Conservation (phyloP, 1,140 invertebrate genomes). For the Spodoptera litura region DNA sequence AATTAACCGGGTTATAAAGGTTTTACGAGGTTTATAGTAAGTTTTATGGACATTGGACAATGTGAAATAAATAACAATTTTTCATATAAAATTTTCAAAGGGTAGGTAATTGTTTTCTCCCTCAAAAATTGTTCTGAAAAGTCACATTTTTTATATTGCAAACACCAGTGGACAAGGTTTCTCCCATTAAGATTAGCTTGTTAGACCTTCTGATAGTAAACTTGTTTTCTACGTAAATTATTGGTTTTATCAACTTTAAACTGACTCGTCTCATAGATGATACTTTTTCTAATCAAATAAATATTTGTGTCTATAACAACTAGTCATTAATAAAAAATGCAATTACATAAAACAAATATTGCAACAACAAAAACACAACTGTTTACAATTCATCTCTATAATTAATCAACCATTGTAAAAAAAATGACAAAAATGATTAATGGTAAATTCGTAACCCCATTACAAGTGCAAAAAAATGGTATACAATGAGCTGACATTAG, state of each 20-base stretch:
- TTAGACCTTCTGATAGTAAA: too few species aligned
- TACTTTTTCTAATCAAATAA: too few species aligned
- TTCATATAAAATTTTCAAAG: constrained; percentile 52
- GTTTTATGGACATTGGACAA: neutral
- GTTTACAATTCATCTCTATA: neutral
- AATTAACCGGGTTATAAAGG: too few species aligned
- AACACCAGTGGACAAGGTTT: constrained; percentile 53
- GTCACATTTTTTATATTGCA: constrained; percentile 69
- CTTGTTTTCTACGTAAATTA: too few species aligned
- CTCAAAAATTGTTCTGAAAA: constrained; percentile 66
- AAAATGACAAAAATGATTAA: constrained; percentile 20
- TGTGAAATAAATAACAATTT: constrained; percentile 43
- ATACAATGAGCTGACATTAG: constrained; percentile 24
- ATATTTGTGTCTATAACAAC: too few species aligned
- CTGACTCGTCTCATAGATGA: too few species aligned
- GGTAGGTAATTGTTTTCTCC: constrained; percentile 64
- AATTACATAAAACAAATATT: too few species aligned
- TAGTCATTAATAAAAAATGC: too few species aligned
- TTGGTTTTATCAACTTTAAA: too few species aligned
- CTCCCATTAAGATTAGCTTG: constrained; percentile 43
- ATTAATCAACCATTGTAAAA: neutral
- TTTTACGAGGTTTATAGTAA: too few species aligned
- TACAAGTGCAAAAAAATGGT: constrained; percentile 13
- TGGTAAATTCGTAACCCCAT: neutral
- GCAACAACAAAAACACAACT: too few species aligned